Evolutionary conservation across 1,140 invertebrate genomes (phyloP).

Genomic region (Stegodyphus dumicola): DNA sequence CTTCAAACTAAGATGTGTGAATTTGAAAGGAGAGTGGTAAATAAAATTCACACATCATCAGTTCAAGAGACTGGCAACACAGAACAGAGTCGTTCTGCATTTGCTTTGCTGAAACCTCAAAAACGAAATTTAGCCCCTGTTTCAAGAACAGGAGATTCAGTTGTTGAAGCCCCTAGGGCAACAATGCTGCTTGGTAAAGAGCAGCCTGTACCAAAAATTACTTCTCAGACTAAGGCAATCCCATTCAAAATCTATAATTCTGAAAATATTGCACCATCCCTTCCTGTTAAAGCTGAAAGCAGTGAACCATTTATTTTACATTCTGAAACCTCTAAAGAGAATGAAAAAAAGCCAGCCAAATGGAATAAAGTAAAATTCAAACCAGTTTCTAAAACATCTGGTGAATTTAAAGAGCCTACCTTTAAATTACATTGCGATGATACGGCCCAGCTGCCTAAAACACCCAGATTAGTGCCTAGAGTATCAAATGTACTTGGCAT

Average conservation of each 20-base stretch:
- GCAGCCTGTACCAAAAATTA: slow-evolving; percentile 26
- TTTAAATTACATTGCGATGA: slow-evolving; percentile 66
- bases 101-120: slow-evolving; percentile 24
- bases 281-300: slow-evolving; percentile 20
- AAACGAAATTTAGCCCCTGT: slow-evolving; percentile 21
- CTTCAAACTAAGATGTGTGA: slow-evolving; percentile 13
- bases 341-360: slow-evolving; percentile 67
- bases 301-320: not conserved
- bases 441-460: not conserved
- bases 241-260: slow-evolving; percentile 41
- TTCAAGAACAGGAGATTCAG: slow-evolving; percentile 16
- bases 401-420: slow-evolving; percentile 33
- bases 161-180: not conserved
- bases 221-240: not conserved
- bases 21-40: slow-evolving; percentile 36
- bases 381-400: slow-evolving; percentile 14
- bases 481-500: slow-evolving; percentile 30
- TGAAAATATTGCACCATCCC: slow-evolving; percentile 16
- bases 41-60: not conserved
- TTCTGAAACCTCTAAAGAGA: slow-evolving; percentile 66
- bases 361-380: slow-evolving; percentile 67
- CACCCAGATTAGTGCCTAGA: slow-evolving; percentile 19
- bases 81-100: slow-evolving; percentile 10
- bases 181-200: not conserved
- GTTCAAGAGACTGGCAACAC: not conserved